Conservation (phyloP, 2,888 invertebrate species). For the Exephanes ischioxanthus region DNA sequence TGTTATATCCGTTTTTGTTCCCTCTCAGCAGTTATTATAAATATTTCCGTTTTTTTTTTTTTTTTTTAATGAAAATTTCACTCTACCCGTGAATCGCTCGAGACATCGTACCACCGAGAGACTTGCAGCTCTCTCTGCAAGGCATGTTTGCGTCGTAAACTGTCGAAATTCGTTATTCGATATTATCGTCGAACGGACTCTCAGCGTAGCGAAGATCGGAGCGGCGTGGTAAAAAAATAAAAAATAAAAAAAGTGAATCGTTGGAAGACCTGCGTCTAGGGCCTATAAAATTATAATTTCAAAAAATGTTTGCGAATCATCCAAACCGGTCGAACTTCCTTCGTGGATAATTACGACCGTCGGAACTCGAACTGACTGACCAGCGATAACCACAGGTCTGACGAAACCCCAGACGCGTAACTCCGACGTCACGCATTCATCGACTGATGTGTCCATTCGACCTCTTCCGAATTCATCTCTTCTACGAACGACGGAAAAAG, state of each 20-base stretch:
- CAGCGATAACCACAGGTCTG: background rate
- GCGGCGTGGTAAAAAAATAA: conserved; percentile 30
- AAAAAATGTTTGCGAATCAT: background rate
- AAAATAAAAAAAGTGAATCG: background rate
- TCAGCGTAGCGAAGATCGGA: conserved; percentile 23
- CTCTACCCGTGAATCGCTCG: conserved; percentile 16
- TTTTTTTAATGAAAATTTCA: background rate
- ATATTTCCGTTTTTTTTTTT: conserved; percentile 13
- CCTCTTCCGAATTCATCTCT: conserved; percentile 48
- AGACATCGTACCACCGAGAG: background rate
- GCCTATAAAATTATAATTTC: conserved; percentile 36
- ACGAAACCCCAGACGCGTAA: background rate
- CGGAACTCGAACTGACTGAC: background rate
- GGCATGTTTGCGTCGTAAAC: background rate
- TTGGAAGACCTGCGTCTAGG: conserved; percentile 34
- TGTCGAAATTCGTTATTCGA: background rate
- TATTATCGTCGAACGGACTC: background rate
- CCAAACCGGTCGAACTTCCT: background rate
- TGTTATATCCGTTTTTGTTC: conserved; percentile 30
- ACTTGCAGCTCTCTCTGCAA: background rate
- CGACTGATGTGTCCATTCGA: conserved; percentile 11
- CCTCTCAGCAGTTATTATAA: background rate
- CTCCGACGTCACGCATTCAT: background rate
- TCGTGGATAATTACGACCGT: background rate
- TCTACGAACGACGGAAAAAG: conserved; percentile 18